These are phyloP conservation scores for Bombyx huttoni DNA, from an alignment of 2,888 invertebrate species.

Conservation along the genomic window DNA sequence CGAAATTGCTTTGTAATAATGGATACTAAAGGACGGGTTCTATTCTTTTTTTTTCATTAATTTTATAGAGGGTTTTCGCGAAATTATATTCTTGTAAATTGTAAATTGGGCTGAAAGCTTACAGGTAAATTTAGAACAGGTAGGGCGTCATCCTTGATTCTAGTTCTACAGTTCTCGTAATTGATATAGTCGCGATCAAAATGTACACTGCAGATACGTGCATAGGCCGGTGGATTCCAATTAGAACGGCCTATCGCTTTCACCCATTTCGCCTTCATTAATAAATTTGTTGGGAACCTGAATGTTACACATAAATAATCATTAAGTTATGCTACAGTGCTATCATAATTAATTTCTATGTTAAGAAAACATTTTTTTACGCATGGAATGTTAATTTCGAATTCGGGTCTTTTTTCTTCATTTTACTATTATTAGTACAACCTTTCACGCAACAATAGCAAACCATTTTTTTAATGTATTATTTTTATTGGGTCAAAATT, in stretches of 20 bases:
- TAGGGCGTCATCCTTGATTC: conserved; percentile 19
- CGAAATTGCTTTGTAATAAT: too few species aligned
- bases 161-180: conserved; percentile 13
- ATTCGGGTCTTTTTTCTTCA: conserved; percentile 15
- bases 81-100: too few species aligned
- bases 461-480: conserved; percentile 15
- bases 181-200: conserved; percentile 20
- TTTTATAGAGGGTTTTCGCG: too few species aligned
- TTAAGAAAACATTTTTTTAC: conserved; percentile 11
- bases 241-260: conserved; percentile 24
- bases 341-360: too few species aligned
- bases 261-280: conserved; percentile 21
- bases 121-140: conserved; percentile 22
- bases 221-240: conserved; percentile 20
- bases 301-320: too few species aligned
- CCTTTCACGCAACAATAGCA: conserved; percentile 25
- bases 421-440: conserved; percentile 20
- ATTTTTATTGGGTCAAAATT: not conserved
- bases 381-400: conserved; percentile 19
- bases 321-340: too few species aligned
- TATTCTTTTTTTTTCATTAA: too few species aligned
- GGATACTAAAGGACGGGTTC: too few species aligned
- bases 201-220: conserved; percentile 21
- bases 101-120: conserved; percentile 4
- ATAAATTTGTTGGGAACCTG: conserved; percentile 20